Evolutionary conservation across 2,797 vertebrate species (phyloP).

Genomic region (Pelodytes ibericus): DNA sequence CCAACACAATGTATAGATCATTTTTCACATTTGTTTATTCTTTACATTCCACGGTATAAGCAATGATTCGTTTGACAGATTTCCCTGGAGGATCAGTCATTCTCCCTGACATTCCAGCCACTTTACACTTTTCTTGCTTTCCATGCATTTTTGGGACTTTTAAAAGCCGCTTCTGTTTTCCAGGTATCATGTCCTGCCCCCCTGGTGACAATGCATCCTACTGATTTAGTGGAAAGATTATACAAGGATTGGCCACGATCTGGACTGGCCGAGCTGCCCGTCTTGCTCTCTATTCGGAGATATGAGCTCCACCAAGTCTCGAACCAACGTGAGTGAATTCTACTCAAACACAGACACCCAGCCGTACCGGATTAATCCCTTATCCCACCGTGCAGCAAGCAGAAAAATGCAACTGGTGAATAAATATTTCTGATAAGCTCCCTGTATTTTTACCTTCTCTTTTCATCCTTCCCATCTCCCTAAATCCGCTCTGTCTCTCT

Average conservation of each 20-base stretch:
- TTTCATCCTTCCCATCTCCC: slow-evolving; percentile 10
- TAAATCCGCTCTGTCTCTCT: slow-evolving; percentile 27
- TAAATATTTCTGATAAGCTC: slow-evolving; percentile 26
- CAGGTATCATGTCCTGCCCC: too few species aligned
- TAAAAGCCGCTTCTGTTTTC: too few species aligned
- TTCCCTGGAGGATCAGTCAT: too few species aligned
- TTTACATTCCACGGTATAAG: too few species aligned
- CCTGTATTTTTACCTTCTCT: slow-evolving; percentile 23
- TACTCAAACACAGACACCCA: slow-evolving; percentile 9
- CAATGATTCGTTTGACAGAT: too few species aligned
- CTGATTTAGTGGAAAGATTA: slow-evolving; percentile 36
- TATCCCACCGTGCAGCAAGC: slow-evolving; percentile 39
- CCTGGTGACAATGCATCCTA: slow-evolving; percentile 12
- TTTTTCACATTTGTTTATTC: too few species aligned
- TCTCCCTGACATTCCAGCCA: too few species aligned
- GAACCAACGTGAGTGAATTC: neutral
- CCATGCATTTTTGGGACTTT: too few species aligned
- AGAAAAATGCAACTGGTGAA: slow-evolving; percentile 29
- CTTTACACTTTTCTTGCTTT: too few species aligned
- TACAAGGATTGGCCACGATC: slow-evolving; percentile 8
- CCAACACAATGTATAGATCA: too few species aligned
- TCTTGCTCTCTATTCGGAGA: neutral
- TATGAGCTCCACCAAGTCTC: neutral
- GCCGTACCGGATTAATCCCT: slow-evolving; percentile 27
- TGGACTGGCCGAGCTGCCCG: slow-evolving; percentile 4